Percentiles rank a stretch among this genome's conserved stretches.
Evolutionary conservation across 1,140 invertebrate species (phyloP).

Genomic region (Drosophila gunungcola): DNA sequence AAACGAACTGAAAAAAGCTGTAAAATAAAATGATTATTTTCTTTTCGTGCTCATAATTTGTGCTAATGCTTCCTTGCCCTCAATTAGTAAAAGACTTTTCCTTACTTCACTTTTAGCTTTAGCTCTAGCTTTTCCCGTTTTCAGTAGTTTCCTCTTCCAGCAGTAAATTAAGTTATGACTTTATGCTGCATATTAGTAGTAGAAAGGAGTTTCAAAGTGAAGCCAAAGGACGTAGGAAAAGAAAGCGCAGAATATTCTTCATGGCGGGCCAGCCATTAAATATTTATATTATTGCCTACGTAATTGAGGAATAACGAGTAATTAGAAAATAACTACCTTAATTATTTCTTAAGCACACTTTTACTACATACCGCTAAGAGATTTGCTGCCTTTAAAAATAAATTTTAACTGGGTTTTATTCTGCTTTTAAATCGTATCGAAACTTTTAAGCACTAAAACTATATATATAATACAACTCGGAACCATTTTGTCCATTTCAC

Average conservation of each 20-base stretch:
- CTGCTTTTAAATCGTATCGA: too few relatives aligned
- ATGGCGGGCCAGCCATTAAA: constrained; percentile 10
- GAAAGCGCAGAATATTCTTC: background rate
- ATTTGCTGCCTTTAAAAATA: background rate
- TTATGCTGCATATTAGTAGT: constrained; percentile 40
- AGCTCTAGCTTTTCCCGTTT: constrained; percentile 43
- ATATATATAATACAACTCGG: background rate
- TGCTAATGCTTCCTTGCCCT: constrained; percentile 46
- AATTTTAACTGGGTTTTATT: too few relatives aligned
- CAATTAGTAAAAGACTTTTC: constrained; percentile 78
- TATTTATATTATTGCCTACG: constrained; percentile 23
- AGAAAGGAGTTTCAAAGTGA: constrained; percentile 3
- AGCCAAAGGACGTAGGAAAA: background rate
- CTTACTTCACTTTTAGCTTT: constrained; percentile 66
- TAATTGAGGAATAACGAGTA: constrained; percentile 8
- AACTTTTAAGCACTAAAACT: background rate
- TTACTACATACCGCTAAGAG: background rate
- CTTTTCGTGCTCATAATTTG: constrained; percentile 80
- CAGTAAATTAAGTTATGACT: constrained; percentile 50
- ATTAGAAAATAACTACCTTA: constrained; percentile 7
- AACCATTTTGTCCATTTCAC: background rate
- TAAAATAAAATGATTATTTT: constrained; percentile 83
- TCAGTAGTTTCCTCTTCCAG: constrained; percentile 12
- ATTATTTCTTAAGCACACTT: background rate
- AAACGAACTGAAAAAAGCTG: constrained; percentile 21